phyloP scores from a whole-genome alignment of 2,888 invertebrate genomes.

The Paralinhomoeus sp. region DNA sequence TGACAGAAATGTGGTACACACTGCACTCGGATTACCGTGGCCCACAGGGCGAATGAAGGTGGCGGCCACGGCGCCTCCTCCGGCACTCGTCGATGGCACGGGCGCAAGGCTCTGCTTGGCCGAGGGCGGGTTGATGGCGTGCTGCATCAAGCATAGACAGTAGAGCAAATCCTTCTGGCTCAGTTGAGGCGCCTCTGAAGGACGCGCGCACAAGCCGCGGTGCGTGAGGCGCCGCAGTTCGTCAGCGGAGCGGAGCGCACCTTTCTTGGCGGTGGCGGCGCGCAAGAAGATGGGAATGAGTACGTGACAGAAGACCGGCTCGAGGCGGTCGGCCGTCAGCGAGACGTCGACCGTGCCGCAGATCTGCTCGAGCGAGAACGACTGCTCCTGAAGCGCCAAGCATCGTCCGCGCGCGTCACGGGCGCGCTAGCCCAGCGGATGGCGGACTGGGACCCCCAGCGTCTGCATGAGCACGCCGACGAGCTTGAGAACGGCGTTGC shows the following conservation, averaged over 20 bases:
- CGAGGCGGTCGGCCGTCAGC: conserved; percentile 66
- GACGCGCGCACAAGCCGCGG: no score
- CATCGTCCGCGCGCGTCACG: no score
- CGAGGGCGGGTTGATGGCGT: conserved; percentile 44
- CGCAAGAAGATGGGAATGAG: conserved; percentile 82
- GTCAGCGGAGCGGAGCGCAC: conserved; percentile 45
- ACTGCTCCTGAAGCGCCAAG: conserved; percentile 23
- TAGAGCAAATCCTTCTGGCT: conserved; percentile 70
- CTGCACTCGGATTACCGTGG: no score
- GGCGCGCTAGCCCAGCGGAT: no score
- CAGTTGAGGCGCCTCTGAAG: conserved; percentile 68
- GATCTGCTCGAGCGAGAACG: conserved; percentile 53
- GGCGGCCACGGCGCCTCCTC: conserved; percentile 16
- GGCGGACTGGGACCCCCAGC: conserved; percentile 47
- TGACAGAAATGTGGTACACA: no score
- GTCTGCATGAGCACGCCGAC: conserved; percentile 83
- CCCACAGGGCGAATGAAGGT: conserved; percentile 12
- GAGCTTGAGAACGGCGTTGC: conserved; percentile 77
- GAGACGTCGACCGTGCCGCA: conserved; percentile 63
- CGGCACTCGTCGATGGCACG: conserved; percentile 5
- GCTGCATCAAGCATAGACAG: conserved; percentile 63
- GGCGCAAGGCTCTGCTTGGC: conserved; percentile 21
- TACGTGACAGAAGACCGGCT: conserved; percentile 81
- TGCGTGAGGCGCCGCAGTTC: no score
- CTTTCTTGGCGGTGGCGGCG: conserved; percentile 80